Percentiles rank a stretch among this genome's conserved stretches.
These are phyloP conservation scores for Chaetophractus vellerosus DNA, from an alignment of 2,797 vertebrate species.

Conservation along the genomic window DNA sequence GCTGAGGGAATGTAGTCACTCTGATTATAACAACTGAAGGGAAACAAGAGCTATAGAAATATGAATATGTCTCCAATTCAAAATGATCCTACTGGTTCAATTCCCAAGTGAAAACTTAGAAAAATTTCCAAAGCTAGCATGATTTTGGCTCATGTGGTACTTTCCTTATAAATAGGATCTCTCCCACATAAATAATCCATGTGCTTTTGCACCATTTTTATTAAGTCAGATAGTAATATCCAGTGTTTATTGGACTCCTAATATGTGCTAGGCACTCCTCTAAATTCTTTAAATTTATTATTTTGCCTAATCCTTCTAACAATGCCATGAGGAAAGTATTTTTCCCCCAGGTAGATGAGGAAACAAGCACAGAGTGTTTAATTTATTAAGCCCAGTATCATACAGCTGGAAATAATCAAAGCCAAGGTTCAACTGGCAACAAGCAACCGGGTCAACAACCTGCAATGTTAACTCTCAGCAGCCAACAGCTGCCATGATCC, in stretches of 20 bases:
- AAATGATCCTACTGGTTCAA: neutral
- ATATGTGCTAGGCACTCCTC: neutral
- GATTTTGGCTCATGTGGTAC: neutral
- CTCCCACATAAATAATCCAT: neutral
- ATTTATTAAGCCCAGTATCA: neutral
- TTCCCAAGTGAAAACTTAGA: conserved; percentile 5
- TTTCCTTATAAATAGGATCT: neutral
- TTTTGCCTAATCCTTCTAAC: conserved; percentile 29
- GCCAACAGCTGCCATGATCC: neutral
- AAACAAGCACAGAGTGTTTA: neutral
- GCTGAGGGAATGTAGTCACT: neutral
- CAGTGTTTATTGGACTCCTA: neutral
- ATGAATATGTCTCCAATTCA: neutral
- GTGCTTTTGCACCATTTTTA: neutral
- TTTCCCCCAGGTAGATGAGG: neutral
- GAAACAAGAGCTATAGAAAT: neutral
- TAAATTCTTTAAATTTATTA: neutral
- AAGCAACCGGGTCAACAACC: neutral
- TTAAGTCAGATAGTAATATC: neutral
- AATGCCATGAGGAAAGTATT: neutral
- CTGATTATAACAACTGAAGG: neutral
- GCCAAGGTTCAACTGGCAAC: neutral
- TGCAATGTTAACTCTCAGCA: neutral
- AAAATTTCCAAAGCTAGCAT: neutral
- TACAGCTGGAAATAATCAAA: neutral